These are phyloP conservation scores for Dasyornis broadbenti DNA, from an alignment of 2,113 vertebrate species.

Conservation along the genomic window DNA sequence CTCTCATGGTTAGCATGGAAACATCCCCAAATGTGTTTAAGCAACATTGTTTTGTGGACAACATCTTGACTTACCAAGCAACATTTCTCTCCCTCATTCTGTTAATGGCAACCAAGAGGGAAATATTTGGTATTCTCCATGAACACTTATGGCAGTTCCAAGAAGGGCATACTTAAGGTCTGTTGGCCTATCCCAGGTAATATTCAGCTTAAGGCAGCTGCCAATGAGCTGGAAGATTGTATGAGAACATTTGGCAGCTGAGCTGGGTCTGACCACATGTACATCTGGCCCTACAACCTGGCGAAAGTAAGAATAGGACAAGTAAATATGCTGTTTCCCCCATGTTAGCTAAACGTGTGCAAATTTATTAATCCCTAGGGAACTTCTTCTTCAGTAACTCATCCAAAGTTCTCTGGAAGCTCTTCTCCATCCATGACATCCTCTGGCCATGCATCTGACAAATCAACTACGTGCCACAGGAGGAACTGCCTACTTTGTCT, in stretches of 20 bases:
- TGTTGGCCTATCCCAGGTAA: neutral
- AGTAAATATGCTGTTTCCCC: neutral
- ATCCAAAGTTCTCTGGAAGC: neutral
- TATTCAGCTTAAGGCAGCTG: neutral
- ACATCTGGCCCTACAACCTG: neutral
- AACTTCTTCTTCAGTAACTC: neutral
- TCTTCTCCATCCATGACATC: neutral
- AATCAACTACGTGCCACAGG: accelerated
- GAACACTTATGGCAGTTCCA: neutral
- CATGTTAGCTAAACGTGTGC: neutral
- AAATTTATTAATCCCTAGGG: neutral
- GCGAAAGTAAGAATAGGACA: neutral
- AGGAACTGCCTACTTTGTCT: neutral
- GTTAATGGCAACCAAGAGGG: neutral
- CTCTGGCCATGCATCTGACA: neutral
- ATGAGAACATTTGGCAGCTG: neutral
- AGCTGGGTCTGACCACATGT: neutral
- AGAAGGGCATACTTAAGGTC: neutral
- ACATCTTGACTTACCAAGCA: neutral
- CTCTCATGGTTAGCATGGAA: neutral
- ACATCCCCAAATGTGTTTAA: neutral
- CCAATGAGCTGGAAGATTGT: neutral
- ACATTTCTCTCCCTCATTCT: neutral
- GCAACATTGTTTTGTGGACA: neutral
- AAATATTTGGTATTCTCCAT: neutral